Evolutionary conservation across 2,888 invertebrate species (phyloP), one percentile per base, ranked within the genome.

Genomic region (Maniola hyperantus): DNA sequence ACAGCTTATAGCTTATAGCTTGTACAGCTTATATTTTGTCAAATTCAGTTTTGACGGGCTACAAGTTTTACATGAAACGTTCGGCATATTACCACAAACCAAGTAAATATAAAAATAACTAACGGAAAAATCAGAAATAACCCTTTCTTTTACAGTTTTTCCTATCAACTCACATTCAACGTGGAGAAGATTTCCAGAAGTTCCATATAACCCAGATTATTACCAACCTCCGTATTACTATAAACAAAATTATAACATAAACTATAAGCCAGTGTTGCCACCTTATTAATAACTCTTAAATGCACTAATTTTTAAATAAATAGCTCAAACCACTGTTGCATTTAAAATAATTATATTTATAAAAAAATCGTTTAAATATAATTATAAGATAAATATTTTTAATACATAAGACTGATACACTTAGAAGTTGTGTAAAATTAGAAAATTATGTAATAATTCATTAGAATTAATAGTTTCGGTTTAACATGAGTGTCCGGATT

Each of bases 221-320:
- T 55, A 59, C 48, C 62, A 68, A 5, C 65, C 68, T 6, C 66
- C 71, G 8, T 65, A 39, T 18, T 55, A 65, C 57, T 68, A 65
- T 51, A 68, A 68, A 26, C 59, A 65, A 34, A 53, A 58, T 18
- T 65, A 68, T 51, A 59, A 64, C 42, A 48, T 55, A 20, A 62
- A 64, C 34, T 64, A 57, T 55, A 63, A 70, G 48, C 50, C 50
- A 55, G 39, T 71, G 10, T 36, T 55, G 42, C 48, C n/a, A 64
- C 42, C 46, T 44, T 15, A 54, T 13, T 8, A 44, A 54, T 55
- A 54, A 63, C 10, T 44, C n/a, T 18, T 46, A 0, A 13, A n/a
- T 46, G 13, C n/a, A 15, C 13, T 5, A 51, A 10, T 20, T 20
- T 51, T 26, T 26, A 51, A 26, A 26, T 26, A 51, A 13, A 26